Evolutionary conservation across 2,113 vertebrate genomes (phyloP).

Genomic region (Ancistrus triradiatus): DNA sequence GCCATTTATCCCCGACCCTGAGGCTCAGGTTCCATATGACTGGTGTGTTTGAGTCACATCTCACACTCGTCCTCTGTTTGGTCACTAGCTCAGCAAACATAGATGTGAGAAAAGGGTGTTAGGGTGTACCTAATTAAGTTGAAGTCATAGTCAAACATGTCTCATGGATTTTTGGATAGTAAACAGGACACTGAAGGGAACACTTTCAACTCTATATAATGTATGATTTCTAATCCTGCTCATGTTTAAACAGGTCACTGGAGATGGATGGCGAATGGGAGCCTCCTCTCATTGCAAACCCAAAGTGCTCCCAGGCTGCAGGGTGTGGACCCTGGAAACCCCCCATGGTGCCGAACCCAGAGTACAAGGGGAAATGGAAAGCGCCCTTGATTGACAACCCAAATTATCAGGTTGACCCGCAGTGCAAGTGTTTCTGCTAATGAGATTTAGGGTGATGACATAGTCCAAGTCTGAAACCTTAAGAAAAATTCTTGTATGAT

Average conservation of each 20-base stretch:
- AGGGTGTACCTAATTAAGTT: no score
- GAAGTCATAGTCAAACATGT: no score
- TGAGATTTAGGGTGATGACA: no score
- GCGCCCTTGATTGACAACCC: conserved; percentile 80
- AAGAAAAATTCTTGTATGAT: no score
- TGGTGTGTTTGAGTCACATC: conserved; percentile 62
- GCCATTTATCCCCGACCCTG: conserved; percentile 76
- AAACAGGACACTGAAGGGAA: no score
- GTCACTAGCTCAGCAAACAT: no score
- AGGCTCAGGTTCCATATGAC: conserved; percentile 79
- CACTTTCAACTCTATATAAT: no score
- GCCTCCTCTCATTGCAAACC: conserved; percentile 79
- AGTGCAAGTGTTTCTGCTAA: no score
- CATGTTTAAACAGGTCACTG: conserved; percentile 68
- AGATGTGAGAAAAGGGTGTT: no score
- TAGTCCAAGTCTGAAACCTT: no score
- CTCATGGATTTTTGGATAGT: no score
- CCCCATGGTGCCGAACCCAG: conserved; percentile 78
- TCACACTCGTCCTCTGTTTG: neutral
- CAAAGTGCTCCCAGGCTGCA: conserved; percentile 71
- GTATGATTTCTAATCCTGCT: no score
- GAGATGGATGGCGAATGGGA: conserved; percentile 88
- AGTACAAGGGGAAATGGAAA: conserved; percentile 83
- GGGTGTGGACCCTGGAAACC: conserved; percentile 81
- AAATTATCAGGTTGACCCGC: conserved; percentile 74